Percentiles rank a stretch among this genome's conserved stretches.
These are phyloP conservation scores for Meleagris gallopavo DNA, from an alignment of 2,113 vertebrate species.

Conservation along the genomic window DNA sequence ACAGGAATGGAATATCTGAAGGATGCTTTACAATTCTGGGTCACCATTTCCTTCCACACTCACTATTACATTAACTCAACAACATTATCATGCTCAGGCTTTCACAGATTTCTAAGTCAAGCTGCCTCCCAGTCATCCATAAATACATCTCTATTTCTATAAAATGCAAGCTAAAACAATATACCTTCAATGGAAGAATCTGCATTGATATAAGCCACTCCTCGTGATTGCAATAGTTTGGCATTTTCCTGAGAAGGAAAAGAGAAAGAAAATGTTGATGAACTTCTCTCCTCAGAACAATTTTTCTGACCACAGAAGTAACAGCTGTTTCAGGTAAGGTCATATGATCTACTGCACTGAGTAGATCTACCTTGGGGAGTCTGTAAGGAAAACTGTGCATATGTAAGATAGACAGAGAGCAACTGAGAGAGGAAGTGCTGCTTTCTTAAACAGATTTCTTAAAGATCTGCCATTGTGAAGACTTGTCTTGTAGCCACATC, in stretches of 20 bases:
- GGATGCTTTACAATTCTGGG: background rate
- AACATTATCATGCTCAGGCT: background rate
- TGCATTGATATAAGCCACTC: constrained; percentile 95
- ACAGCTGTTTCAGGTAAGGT: background rate
- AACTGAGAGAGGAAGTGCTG: background rate
- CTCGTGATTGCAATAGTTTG: constrained; percentile 89
- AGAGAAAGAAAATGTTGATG: background rate
- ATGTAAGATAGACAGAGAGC: background rate
- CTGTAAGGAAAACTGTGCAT: background rate
- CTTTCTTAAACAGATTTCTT: background rate
- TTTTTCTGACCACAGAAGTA: background rate
- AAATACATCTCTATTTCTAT: background rate
- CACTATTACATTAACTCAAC: background rate
- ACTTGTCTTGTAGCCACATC: background rate
- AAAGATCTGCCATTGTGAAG: background rate
- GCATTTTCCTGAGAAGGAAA: constrained; percentile 86
- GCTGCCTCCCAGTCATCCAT: background rate
- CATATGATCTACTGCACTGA: background rate
- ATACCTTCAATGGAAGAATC: constrained; percentile 94
- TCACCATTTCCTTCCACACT: background rate
- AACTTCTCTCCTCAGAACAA: background rate
- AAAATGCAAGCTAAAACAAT: background rate
- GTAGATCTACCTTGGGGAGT: background rate
- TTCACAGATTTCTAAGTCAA: background rate
- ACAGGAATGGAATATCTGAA: background rate